Evolutionary conservation across 2,797 vertebrate genomes (phyloP), one percentile per base, ranked within the genome.

Genomic region (Premnoplex brunnescens): DNA sequence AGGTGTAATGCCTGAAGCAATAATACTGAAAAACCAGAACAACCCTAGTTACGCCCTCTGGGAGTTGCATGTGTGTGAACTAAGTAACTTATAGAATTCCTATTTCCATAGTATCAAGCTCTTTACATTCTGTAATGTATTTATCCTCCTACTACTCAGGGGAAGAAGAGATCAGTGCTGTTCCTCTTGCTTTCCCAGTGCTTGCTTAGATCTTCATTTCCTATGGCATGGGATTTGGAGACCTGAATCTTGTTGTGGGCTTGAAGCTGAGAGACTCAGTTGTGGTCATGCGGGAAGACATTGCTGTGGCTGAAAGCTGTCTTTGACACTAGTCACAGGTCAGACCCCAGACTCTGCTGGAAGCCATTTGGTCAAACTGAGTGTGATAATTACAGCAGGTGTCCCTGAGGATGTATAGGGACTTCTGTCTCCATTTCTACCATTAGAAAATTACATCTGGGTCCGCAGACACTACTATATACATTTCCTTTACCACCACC

Each of bases 1-100:
- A 96, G 95, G 95, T 96, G 96, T 97, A 96, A 92, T 93, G 96
- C 95, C 96, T 95, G 72, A 96, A 97, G 96, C 95, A 92, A 96
- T 94, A 94, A 93, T 89, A 91, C 87, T 92, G 91, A 94, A 96
- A 94, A 94, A 85, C 4, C 75, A 89, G 90, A 91, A 95, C 79
- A 96, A 88, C 64, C 43, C 66, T 85, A 92, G 78, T 89, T 92
- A 88, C 28, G 2, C 82, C 95, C 89, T 95, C 30, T 24, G 94
- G 93, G 93, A 96, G 72, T 93, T 95, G 78, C 91, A 79, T 43
- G 52, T 89, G 82, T 81, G 85, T 86, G 95, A 97, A 92, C 91
- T 93, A 94, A 94, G 92, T 91, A 95, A 91, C 92, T 97, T 96
- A 95, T 8, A 85, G 85, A 89, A 82, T 83, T 93, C 51, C 15